These are phyloP conservation scores for Cyanistes caeruleus DNA, from an alignment of 2,113 vertebrate species.

Conservation along the genomic window DNA sequence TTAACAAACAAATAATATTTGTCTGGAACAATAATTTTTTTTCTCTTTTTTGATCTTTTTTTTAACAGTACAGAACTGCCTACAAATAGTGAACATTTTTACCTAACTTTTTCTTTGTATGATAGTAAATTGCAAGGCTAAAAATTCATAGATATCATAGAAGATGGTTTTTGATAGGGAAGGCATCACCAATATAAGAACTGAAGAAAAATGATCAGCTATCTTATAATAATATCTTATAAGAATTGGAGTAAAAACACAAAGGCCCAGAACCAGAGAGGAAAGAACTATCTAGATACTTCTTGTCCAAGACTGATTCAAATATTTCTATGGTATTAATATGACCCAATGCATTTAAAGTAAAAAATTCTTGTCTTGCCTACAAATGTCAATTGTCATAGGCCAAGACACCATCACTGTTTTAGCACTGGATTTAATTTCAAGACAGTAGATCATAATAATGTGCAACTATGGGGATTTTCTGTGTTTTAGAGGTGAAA, in stretches of 20 bases:
- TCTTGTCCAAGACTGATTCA: neutral
- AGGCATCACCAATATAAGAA: neutral
- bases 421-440: neutral
- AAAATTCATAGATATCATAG: neutral
- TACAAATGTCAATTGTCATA: neutral
- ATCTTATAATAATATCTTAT: neutral
- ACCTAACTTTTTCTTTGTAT: neutral
- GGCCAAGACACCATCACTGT: neutral
- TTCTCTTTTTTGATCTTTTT: neutral
- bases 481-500: neutral
- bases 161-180: neutral
- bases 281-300: neutral
- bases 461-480: neutral
- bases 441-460: neutral
- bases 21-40: neutral
- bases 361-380: neutral
- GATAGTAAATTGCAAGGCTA: neutral
- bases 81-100: neutral
- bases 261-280: neutral
- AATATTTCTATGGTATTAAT: neutral
- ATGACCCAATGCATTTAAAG: neutral
- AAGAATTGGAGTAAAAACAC: neutral
- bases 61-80: neutral
- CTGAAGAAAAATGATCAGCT: neutral
- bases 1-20: neutral